Percentiles rank a stretch among this genome's conserved stretches.
These are phyloP conservation scores for Bovichtus diacanthus DNA, from an alignment of 2,797 vertebrate species.

Conservation along the genomic window DNA sequence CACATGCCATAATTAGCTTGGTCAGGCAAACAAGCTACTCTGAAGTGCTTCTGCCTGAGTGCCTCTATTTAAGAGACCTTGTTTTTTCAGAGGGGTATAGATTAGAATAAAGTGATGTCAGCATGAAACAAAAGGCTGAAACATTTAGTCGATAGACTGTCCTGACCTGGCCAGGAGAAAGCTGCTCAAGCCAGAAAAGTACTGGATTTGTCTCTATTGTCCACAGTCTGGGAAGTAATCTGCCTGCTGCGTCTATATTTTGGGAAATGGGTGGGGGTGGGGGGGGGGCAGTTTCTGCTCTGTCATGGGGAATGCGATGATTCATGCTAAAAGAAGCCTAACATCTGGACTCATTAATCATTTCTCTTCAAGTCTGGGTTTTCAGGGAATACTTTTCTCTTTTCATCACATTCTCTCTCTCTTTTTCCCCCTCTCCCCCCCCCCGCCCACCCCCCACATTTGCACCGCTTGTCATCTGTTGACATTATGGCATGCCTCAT, in stretches of 20 bases:
- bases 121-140: slow-evolving; percentile 50
- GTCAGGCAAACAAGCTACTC: slow-evolving; percentile 47
- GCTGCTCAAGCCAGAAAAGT: slow-evolving; percentile 53
- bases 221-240: slow-evolving; percentile 53
- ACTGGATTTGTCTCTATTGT: slow-evolving; percentile 51
- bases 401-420: slow-evolving; percentile 50
- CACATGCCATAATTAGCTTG: slow-evolving; percentile 69
- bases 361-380: slow-evolving; percentile 70
- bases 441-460: slow-evolving; percentile 15
- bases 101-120: slow-evolving; percentile 57
- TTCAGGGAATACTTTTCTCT: slow-evolving; percentile 63
- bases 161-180: slow-evolving; percentile 36
- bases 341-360: slow-evolving; percentile 82
- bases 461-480: slow-evolving; percentile 66
- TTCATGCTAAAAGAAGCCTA: slow-evolving; percentile 72
- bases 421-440: not conserved
- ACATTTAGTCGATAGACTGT: slow-evolving; percentile 60
- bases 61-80: slow-evolving; percentile 49
- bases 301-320: slow-evolving; percentile 73
- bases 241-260: slow-evolving; percentile 46
- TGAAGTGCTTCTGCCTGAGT: slow-evolving; percentile 37
- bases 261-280: slow-evolving; percentile 24
- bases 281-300: slow-evolving; percentile 62
- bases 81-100: slow-evolving; percentile 39
- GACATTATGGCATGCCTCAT: slow-evolving; percentile 70